phyloP scores from a whole-genome alignment of 2,888 invertebrate species.

The Lottia scabra region DNA sequence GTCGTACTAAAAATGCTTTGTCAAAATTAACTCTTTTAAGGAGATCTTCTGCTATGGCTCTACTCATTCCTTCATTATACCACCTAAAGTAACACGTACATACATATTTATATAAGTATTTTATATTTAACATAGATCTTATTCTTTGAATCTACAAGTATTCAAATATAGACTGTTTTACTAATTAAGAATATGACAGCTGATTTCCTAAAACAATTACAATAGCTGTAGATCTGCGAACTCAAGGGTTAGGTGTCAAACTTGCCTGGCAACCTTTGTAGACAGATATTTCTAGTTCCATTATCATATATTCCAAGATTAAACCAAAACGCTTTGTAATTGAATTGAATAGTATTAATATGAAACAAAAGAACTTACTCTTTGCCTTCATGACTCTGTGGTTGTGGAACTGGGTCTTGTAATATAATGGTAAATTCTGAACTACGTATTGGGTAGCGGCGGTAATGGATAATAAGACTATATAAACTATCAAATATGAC shows the following conservation, averaged over 20 bases:
- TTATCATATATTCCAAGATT: too few species aligned
- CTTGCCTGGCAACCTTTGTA: too few species aligned
- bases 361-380: constrained; percentile 70
- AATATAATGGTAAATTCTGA: constrained; percentile 90
- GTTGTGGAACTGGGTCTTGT: constrained; percentile 92
- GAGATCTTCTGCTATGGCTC: constrained; percentile 88
- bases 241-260: too few species aligned
- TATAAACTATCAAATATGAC: constrained; percentile 92
- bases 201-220: too few species aligned
- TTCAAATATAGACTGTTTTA: too few species aligned
- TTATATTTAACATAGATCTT: too few species aligned
- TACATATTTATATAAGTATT: too few species aligned
- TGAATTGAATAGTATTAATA: too few species aligned
- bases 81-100: constrained; percentile 71
- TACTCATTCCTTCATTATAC: constrained; percentile 86
- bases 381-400: constrained; percentile 91
- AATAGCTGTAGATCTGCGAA: too few species aligned
- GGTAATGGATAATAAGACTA: constrained; percentile 90
- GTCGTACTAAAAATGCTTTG: constrained; percentile 94
- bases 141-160: too few species aligned
- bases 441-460: constrained; percentile 86
- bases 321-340: not conserved
- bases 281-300: too few species aligned
- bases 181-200: too few species aligned
- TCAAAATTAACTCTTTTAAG: constrained; percentile 86